Evolutionary conservation across 2,888 invertebrate species (phyloP).

Genomic region (Melanotus villosus): DNA sequence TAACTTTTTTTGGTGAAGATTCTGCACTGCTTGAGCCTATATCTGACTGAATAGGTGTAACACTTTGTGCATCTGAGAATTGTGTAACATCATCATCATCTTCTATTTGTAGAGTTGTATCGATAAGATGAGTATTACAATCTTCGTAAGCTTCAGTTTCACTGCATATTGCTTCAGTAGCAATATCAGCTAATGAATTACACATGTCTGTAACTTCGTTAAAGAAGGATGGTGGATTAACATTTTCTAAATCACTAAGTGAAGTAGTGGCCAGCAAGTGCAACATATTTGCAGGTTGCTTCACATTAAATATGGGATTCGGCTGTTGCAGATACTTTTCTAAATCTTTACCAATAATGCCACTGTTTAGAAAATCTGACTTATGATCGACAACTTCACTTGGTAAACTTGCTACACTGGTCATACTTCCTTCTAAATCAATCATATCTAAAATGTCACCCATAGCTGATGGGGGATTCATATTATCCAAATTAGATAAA

Average conservation of each 20-base stretch:
- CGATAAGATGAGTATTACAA: constrained; percentile 70
- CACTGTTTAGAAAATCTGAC: constrained; percentile 65
- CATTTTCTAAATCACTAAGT: constrained; percentile 76
- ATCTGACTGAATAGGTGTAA: constrained; percentile 79
- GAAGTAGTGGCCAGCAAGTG: constrained; percentile 62
- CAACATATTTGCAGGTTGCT: constrained; percentile 69
- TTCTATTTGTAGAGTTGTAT: constrained; percentile 55
- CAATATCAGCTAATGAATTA: constrained; percentile 69
- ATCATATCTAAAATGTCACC: constrained; percentile 72
- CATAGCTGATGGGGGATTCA: constrained; percentile 88
- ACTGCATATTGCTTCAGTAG: constrained; percentile 71
- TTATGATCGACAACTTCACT: constrained; percentile 80
- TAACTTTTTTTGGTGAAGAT: constrained; percentile 77
- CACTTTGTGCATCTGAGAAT: constrained; percentile 70
- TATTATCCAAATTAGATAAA: constrained; percentile 81
- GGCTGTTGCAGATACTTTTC: constrained; percentile 54
- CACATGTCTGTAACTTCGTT: constrained; percentile 78
- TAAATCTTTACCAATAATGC: constrained; percentile 56
- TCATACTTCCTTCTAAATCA: constrained; percentile 87
- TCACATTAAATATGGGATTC: constrained; percentile 71
- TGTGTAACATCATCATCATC: constrained; percentile 67
- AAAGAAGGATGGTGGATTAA: constrained; percentile 81
- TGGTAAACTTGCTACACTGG: constrained; percentile 87
- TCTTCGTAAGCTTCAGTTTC: constrained; percentile 74
- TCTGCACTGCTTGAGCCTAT: constrained; percentile 77